Percentiles rank a stretch among this genome's conserved stretches.
Evolutionary conservation across 2,113 vertebrate genomes (phyloP).

Genomic region (Pantherophis guttatus): DNA sequence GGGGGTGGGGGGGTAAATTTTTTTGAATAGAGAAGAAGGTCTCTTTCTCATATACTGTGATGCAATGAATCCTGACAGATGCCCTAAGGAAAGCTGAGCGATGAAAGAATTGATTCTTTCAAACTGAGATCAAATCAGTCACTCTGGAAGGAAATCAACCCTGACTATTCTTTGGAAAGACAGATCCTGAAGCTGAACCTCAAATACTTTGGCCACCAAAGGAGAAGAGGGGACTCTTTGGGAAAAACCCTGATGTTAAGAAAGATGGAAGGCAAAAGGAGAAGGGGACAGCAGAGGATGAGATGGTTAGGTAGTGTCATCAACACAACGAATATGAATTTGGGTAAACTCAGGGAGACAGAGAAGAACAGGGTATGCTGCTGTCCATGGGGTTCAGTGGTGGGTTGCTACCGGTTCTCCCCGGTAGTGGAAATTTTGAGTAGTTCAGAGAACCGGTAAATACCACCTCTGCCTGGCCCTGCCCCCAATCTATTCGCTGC

Average conservation of each 20-base stretch:
- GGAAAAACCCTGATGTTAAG: neutral
- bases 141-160: neutral
- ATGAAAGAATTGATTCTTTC: neutral
- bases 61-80: neutral
- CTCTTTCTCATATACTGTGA: neutral
- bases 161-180: neutral
- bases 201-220: neutral
- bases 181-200: neutral
- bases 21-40: neutral
- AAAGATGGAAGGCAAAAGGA: neutral
- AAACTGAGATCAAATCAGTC: neutral
- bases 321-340: neutral
- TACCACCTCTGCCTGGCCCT: no score
- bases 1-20: neutral
- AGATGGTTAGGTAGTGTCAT: neutral
- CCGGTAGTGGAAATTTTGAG: no score
- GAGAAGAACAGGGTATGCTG: no score
- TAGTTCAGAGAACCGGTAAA: no score
- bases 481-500: no score
- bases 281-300: neutral
- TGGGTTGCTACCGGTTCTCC: no score
- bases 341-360: neutral
- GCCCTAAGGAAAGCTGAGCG: neutral
- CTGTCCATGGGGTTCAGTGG: neutral
- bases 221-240: neutral